Evolutionary conservation across 2,888 invertebrate species (phyloP), one percentile per base, ranked within the genome.

Genomic region (Microplitis manilae): DNA sequence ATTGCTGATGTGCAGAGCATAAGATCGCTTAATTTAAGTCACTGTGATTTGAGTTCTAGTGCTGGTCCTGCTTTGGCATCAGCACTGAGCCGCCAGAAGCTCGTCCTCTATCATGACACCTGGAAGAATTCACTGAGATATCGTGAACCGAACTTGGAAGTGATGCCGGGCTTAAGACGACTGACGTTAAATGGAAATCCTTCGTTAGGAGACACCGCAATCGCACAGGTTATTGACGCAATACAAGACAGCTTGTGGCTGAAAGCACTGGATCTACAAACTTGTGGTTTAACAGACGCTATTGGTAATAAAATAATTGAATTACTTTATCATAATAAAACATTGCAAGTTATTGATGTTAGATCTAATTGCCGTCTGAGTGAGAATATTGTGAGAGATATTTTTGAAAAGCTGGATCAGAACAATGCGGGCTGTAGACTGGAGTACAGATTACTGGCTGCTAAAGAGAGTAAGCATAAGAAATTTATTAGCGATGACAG

Each of bases 91-190:
- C 92, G 92, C 83, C 94, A 94, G 86, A 94, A 94, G 86, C 92
- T 94, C 76, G 91, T 93, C 77, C 92, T 96, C 74, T 95, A 94
- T 86, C 94, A 95, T 81, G 95, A 96, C 86, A 94, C 94, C 79
- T 96, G 96, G 96, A 94, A 94, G 80, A 94, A 94, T 83, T 95
- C 95, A 6, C 87, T 96, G 74, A 92, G 96, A n/a, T 96, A 95
- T 86, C 92, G 94, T 15, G 91, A 94, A 68, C 95, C 96, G 0
- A 93, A 95, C 83, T 89, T 94, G n/a, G 94, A 94, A 78, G 90
- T 92, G 0, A 95, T 95, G 93, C 92, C 94, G 0, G 96, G 96
- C 0, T 89, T 96, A 20, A 92, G 94, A 69, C 91, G 94, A 62
- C 91, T 96, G 77, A 92, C 93, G 0, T 85, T 96, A 20, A 95